phyloP scores from a whole-genome alignment of 2,888 invertebrate genomes.

The Xiphydria camelus region DNA sequence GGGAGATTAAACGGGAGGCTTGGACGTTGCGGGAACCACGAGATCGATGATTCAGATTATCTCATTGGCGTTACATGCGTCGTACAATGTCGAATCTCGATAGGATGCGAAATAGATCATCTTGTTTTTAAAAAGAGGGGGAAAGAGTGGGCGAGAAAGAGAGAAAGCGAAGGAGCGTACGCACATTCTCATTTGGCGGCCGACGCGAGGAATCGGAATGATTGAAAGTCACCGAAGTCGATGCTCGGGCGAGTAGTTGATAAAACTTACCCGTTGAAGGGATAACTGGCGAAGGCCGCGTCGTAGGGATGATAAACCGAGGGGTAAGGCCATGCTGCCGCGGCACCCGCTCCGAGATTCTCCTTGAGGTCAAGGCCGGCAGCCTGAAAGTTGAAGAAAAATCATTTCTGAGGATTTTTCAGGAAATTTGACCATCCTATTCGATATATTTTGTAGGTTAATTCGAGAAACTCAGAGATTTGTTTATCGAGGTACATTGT shows the following conservation, averaged over 20 bases:
- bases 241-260: too few species aligned
- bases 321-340: constrained; percentile 86
- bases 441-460: too few species aligned
- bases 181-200: too few species aligned
- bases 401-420: too few species aligned
- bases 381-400: too few species aligned
- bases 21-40: too few species aligned
- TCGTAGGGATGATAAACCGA: constrained; percentile 94
- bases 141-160: background rate
- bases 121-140: too few species aligned
- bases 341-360: constrained; percentile 78
- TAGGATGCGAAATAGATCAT: constrained; percentile 5
- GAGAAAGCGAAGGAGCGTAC: constrained; percentile 2
- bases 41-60: too few species aligned
- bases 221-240: background rate
- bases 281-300: constrained; percentile 89
- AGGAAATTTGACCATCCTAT: too few species aligned
- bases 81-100: constrained; percentile 13
- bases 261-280: constrained; percentile 88
- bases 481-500: too few species aligned
- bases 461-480: too few species aligned
- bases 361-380: constrained; percentile 87
- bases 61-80: constrained; percentile 29
- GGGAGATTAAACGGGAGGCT: too few species aligned
- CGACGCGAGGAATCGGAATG: constrained; percentile 2